Conservation (phyloP, 2,888 invertebrate genomes). For the Lagria hirta region DNA sequence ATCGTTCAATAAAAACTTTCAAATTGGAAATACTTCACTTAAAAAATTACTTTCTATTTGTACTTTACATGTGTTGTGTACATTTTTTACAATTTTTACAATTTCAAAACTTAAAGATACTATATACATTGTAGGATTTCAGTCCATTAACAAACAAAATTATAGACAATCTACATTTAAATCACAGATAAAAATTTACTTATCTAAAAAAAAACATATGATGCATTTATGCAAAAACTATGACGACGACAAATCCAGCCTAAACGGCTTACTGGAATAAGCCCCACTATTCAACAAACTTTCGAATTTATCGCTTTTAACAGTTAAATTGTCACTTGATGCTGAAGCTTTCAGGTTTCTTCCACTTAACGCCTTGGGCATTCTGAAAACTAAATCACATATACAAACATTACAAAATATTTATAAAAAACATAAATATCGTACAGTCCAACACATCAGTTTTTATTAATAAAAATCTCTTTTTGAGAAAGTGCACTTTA, state of each 20-base stretch:
- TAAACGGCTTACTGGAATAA: constrained; percentile 13
- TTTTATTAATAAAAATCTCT: no score
- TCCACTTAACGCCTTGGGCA: constrained; percentile 2
- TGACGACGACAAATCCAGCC: constrained; percentile 13
- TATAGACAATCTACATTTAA: constrained; percentile 14
- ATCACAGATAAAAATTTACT: constrained; percentile 21
- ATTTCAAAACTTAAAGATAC: constrained; percentile 10
- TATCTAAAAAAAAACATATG: constrained; percentile 16
- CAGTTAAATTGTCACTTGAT: constrained; percentile 4
- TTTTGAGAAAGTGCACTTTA: no score
- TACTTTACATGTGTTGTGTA: constrained; percentile 21
- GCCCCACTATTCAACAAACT: constrained; percentile 13
- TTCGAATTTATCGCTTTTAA: constrained; percentile 11
- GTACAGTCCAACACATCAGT: no score
- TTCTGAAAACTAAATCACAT: constrained; percentile 18
- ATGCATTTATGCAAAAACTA: constrained; percentile 12
- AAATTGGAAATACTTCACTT: constrained; percentile 18
- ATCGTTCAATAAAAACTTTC: constrained; percentile 14
- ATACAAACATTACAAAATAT: no score
- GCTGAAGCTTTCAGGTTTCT: constrained; percentile 2
- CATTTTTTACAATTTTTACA: constrained; percentile 21
- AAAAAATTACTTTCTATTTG: constrained; percentile 21
- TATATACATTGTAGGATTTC: constrained; percentile 11
- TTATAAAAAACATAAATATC: no score
- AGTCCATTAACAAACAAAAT: constrained; percentile 12